These are phyloP conservation scores for Drosophila tsacasi DNA, from an alignment of 1,140 invertebrate genomes.

Conservation along the genomic window DNA sequence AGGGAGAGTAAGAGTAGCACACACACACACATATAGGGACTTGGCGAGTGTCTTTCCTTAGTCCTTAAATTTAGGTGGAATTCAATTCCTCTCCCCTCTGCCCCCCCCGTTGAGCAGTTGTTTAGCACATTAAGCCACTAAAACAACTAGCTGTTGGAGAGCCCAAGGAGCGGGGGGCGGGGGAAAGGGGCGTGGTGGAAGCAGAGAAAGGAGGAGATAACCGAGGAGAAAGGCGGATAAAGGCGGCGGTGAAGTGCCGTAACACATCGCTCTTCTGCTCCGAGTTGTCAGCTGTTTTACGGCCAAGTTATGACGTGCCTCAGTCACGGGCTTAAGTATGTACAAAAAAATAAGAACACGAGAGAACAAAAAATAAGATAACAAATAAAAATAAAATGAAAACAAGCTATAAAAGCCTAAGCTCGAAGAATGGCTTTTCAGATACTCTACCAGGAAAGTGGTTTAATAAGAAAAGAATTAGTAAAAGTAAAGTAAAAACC, in stretches of 20 bases:
- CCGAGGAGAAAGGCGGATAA: neutral
- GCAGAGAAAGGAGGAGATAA: conserved; percentile 1
- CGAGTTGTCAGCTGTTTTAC: conserved; percentile 77
- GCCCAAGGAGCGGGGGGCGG: neutral
- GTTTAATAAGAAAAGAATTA: neutral
- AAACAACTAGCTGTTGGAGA: conserved; percentile 50
- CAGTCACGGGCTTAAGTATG: conserved; percentile 65
- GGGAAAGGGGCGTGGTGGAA: neutral
- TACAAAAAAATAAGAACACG: conserved; percentile 21
- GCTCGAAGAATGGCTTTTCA: neutral
- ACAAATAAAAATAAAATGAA: conserved; percentile 32
- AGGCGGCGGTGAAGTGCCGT: conserved; percentile 13
- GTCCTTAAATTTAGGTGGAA: conserved; percentile 61
- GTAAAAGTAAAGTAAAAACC: neutral
- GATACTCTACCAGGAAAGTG: conserved; percentile 6
- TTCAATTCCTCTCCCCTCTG: conserved; percentile 36
- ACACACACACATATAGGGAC: neutral
- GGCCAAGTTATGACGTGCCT: conserved; percentile 79
- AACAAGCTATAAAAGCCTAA: conserved; percentile 9
- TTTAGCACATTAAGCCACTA: conserved; percentile 79
- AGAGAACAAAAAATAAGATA: conserved; percentile 20
- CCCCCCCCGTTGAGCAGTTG: conserved; percentile 56
- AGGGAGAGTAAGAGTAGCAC: neutral
- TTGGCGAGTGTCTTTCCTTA: conserved; percentile 37
- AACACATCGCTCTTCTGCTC: conserved; percentile 26